phyloP scores from a whole-genome alignment of 2,888 invertebrate species.

The Agonopterix arenella region DNA sequence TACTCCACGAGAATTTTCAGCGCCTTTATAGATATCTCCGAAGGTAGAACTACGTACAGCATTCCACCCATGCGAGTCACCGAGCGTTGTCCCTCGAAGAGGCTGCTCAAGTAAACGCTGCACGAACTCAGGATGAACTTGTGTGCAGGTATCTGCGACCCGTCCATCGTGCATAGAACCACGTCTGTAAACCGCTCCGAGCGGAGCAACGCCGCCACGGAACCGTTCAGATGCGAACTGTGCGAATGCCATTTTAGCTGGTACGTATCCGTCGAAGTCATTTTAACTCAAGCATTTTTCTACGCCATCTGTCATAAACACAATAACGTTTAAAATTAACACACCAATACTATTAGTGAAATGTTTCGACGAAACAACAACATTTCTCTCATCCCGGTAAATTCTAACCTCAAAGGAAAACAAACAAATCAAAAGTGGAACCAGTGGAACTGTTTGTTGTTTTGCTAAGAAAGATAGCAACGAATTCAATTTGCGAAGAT shows the following conservation, averaged over 20 bases:
- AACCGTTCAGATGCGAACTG: slow-evolving; percentile 87
- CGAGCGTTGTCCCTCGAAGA: slow-evolving; percentile 68
- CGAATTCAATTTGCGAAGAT: too few relatives aligned
- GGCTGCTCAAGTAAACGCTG: slow-evolving; percentile 72
- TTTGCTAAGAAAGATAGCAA: too few relatives aligned
- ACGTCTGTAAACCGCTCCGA: slow-evolving; percentile 91
- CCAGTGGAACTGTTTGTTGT: background rate
- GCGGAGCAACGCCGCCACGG: slow-evolving; percentile 85
- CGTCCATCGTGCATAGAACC: slow-evolving; percentile 85
- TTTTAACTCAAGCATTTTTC: slow-evolving; percentile 25
- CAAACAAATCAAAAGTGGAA: background rate
- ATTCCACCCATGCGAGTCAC: slow-evolving; percentile 69
- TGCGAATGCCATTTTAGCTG: slow-evolving; percentile 94
- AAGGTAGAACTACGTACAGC: slow-evolving; percentile 85
- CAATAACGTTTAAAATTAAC: too few relatives aligned
- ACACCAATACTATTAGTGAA: background rate
- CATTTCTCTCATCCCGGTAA: background rate
- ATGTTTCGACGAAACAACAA: slow-evolving; percentile 3
- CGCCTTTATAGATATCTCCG: slow-evolving; percentile 87
- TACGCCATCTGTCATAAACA: slow-evolving; percentile 19
- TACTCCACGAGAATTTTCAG: slow-evolving; percentile 89
- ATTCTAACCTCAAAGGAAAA: background rate
- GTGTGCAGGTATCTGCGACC: slow-evolving; percentile 89
- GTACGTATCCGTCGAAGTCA: slow-evolving; percentile 84
- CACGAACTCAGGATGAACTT: slow-evolving; percentile 90